Conservation (phyloP, 1,140 invertebrate genomes). For the Eumaeus atala region DNA sequence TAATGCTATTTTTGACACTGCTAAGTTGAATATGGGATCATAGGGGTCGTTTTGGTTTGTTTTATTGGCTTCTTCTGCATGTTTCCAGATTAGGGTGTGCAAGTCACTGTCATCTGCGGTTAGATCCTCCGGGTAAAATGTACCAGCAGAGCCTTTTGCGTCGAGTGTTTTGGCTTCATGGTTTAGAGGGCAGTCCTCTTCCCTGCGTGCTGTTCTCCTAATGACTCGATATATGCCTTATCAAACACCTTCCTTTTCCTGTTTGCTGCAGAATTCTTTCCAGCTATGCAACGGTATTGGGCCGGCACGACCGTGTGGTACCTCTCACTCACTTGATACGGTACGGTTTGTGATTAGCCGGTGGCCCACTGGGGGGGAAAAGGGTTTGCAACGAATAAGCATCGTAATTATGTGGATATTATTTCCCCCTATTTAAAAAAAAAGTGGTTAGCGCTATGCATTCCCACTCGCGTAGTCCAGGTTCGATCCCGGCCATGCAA, state of each 20-base stretch:
- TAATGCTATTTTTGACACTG: not conserved
- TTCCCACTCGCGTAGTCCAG: no score
- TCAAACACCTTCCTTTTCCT: conserved; percentile 1
- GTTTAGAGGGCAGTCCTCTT: not conserved
- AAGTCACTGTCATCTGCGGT: not conserved
- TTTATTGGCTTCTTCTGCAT: not conserved
- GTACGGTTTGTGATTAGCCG: no score
- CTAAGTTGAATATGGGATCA: not conserved
- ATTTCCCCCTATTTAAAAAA: no score
- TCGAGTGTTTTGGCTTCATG: not conserved
- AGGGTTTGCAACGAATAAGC: no score
- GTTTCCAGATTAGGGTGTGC: not conserved
- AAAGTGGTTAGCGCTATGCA: no score
- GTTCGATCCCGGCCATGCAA: no score
- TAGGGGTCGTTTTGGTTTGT: not conserved
- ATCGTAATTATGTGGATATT: no score
- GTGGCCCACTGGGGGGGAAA: no score
- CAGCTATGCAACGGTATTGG: no score
- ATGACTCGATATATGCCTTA: not conserved
- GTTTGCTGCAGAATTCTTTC: not conserved
- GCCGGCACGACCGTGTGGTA: no score
- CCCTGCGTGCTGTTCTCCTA: not conserved
- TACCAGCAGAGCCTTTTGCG: not conserved
- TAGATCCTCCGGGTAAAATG: not conserved
- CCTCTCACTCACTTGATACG: no score